Percentiles rank a stretch among this genome's conserved stretches.
These are phyloP conservation scores for Drosophila tanythrix DNA, from an alignment of 2,888 invertebrate species.

Conservation along the genomic window DNA sequence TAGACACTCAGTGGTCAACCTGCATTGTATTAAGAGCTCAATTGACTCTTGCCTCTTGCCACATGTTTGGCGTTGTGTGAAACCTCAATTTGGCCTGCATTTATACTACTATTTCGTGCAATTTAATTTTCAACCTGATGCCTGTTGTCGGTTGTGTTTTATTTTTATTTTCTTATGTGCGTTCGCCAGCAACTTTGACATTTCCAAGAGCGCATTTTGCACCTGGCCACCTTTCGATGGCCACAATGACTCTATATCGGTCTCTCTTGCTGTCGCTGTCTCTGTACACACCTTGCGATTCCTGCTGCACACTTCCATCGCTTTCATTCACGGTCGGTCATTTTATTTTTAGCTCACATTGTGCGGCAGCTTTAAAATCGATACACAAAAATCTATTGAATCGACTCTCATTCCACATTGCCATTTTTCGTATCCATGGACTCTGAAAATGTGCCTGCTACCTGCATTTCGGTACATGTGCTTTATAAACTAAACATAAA, in stretches of 20 bases:
- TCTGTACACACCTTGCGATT: slow-evolving; percentile 24
- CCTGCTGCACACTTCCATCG: slow-evolving; percentile 8
- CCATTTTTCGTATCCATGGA: slow-evolving; percentile 41
- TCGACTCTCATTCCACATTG: slow-evolving; percentile 43
- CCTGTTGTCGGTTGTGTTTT: slow-evolving; percentile 49
- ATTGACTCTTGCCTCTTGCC: slow-evolving; percentile 39
- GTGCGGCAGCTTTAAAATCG: slow-evolving; percentile 74
- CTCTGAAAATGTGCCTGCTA: slow-evolving; percentile 20
- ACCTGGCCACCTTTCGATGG: slow-evolving; percentile 50
- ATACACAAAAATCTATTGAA: slow-evolving; percentile 75
- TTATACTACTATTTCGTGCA: slow-evolving; percentile 56
- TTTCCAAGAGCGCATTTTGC: slow-evolving; percentile 73
- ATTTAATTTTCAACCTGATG: slow-evolving; percentile 74
- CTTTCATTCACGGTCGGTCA: slow-evolving; percentile 29
- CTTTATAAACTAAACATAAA: slow-evolving; percentile 73
- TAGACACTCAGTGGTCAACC: slow-evolving; percentile 14
- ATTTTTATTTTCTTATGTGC: slow-evolving; percentile 18
- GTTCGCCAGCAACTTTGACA: slow-evolving; percentile 69
- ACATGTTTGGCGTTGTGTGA: slow-evolving; percentile 33
- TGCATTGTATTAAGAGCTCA: slow-evolving; percentile 31
- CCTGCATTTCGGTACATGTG: slow-evolving; percentile 59
- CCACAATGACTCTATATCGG: slow-evolving; percentile 8
- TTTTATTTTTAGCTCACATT: slow-evolving; percentile 74
- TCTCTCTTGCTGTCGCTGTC: neutral
- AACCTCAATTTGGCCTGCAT: slow-evolving; percentile 19